Base-by-base conservation (phyloP, 2,888 invertebrate species). In the Xanthia icteritia region DNA sequence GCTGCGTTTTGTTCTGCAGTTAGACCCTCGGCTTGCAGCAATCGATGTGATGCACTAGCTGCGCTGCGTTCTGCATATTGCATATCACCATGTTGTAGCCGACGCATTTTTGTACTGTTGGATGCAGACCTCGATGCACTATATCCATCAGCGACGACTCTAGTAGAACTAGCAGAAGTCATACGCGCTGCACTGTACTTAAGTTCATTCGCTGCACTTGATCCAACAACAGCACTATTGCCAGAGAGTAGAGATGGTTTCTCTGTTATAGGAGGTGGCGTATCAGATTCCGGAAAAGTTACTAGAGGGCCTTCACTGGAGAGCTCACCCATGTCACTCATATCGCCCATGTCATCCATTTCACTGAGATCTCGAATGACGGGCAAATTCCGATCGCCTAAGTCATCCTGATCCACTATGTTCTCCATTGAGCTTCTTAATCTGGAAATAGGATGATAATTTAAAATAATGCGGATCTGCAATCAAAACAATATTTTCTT, bases 1-100 rank as follows among this genome's bases (percentile, higher is more conserved):
- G 99, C 98, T 85, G 98, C 98, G 92, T 98, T 98, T 94, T 99
- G 98, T 95, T 99, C 98, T 2, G 99, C 98, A 42, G 98, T 98
- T 81, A 99, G 97, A 65, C 99, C 99, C 92, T 99, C 98, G 81
- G 98, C 97, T 94, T 99, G 98, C 83, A 99, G 95, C 86, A 98
- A 97, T 84, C 98, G 98, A 87, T 98, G 97, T 84, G 98, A 97
- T 27, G 98, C 98, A 48, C 98, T 98, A 61, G 98, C 98, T 63
- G 98, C 98, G 90, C 97, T 98, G 85, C 98, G 97, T 94, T 98
- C 98, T 90, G 98, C 98, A 93, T 98, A 98, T 80, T 98, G 98
- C 88, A 98, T 95, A 91, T 98, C 98, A 58, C 98, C 98, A 45
- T 98, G 97, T 92, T 98, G 98, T 81, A 99, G 94, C 76, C 98